Percentiles rank a stretch among this genome's conserved stretches.
phyloP scores from a whole-genome alignment of 2,797 vertebrate genomes.

The Sebastes aleutianus region DNA sequence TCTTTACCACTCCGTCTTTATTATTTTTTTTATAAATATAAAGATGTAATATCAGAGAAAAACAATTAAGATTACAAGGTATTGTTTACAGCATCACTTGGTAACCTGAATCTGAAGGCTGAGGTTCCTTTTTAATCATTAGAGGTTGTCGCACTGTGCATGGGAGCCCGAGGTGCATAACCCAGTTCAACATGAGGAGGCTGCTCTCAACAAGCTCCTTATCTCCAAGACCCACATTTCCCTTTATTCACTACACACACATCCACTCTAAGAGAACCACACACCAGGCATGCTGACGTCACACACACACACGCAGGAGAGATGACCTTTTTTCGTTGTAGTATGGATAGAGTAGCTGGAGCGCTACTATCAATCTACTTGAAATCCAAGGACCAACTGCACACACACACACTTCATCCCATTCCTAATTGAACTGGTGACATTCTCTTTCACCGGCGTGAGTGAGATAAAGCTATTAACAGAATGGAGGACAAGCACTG shows the following conservation, averaged over 20 bases:
- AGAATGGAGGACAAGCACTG: slow-evolving; percentile 51
- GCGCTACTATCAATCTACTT: slow-evolving; percentile 52
- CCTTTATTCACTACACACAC: slow-evolving; percentile 49
- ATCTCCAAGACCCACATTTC: slow-evolving; percentile 68
- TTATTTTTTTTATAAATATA: background rate
- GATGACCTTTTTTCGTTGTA: slow-evolving; percentile 58
- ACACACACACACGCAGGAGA: background rate
- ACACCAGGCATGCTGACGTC: slow-evolving; percentile 4
- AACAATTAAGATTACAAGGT: background rate
- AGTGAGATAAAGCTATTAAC: slow-evolving; percentile 68
- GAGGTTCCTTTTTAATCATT: slow-evolving; percentile 21
- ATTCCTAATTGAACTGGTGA: slow-evolving; percentile 63
- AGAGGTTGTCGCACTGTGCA: slow-evolving; percentile 18
- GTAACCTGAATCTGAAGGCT: slow-evolving; percentile 1
- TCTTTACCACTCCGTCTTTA: background rate
- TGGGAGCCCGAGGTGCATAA: slow-evolving; percentile 20
- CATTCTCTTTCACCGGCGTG: slow-evolving; percentile 56
- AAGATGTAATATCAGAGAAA: background rate
- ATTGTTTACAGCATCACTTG: background rate
- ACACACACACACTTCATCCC: slow-evolving; percentile 11
- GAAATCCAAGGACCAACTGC: slow-evolving; percentile 44
- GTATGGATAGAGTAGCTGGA: slow-evolving; percentile 39
- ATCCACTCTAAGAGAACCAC: slow-evolving; percentile 24
- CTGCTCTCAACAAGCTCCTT: slow-evolving; percentile 57
- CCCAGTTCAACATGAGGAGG: slow-evolving; percentile 36